phyloP scores from a whole-genome alignment of 1,140 invertebrate genomes.

The Tetraneura akinire region DNA sequence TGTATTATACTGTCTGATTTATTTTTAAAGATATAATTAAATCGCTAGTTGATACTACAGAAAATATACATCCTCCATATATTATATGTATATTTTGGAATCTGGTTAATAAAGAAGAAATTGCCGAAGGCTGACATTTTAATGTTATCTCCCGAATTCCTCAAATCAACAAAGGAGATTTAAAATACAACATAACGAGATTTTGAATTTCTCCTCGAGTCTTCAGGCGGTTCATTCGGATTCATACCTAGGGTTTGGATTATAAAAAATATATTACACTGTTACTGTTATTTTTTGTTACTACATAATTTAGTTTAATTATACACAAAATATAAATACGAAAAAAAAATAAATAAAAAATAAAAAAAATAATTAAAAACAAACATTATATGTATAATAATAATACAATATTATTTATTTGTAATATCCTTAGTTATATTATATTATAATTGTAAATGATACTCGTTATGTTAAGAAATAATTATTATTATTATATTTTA shows the following conservation, averaged over 20 bases:
- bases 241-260: background rate
- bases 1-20: no score
- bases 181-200: background rate
- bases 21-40: background rate
- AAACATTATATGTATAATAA: no score
- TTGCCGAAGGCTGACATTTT: background rate
- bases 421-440: no score
- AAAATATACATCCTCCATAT: background rate
- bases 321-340: background rate
- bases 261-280: no score
- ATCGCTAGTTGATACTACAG: background rate
- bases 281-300: no score
- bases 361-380: no score
- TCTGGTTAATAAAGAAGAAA: constrained; percentile 12
- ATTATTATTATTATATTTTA: no score
- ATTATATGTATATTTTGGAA: background rate
- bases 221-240: background rate
- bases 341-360: no score
- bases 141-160: background rate
- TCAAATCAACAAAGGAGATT: constrained; percentile 28
- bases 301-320: no score
- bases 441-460: no score
- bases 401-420: no score
- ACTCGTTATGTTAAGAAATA: no score
- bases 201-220: background rate